Percentiles rank a stretch among this genome's conserved stretches.
Conservation (phyloP, 1,140 invertebrate genomes). For the Steinernema khuongi region DNA sequence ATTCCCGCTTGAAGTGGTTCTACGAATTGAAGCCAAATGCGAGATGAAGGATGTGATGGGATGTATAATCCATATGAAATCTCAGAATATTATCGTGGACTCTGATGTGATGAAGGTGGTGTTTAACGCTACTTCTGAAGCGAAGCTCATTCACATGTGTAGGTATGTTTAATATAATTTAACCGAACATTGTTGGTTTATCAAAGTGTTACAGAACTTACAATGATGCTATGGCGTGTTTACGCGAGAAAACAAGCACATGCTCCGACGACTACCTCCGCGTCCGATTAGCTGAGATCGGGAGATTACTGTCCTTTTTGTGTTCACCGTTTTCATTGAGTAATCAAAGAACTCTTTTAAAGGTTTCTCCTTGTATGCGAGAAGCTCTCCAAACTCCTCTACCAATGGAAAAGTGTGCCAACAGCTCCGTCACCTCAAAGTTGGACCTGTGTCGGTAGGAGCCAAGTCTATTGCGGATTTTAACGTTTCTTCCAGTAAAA, state of each 20-base stretch:
- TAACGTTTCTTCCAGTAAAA: conserved; percentile 14
- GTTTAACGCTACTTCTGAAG: conserved; percentile 21
- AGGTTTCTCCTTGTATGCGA: conserved; percentile 9
- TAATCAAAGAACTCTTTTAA: conserved; percentile 12
- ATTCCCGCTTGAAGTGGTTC: too few relatives aligned
- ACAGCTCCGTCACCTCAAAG: not conserved
- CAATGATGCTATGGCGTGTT: conserved; percentile 19
- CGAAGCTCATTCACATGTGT: conserved; percentile 19
- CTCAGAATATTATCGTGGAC: conserved; percentile 20
- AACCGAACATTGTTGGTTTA: not conserved
- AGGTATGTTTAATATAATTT: conserved; percentile 3
- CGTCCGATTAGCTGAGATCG: not conserved
- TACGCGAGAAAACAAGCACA: not conserved
- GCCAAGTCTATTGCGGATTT: not conserved
- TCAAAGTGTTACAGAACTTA: conserved; percentile 13
- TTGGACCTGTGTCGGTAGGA: conserved; percentile 18
- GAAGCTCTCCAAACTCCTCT: conserved; percentile 13
- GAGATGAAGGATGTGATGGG: conserved; percentile 18
- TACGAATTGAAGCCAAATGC: not conserved
- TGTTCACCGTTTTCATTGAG: conserved; percentile 20
- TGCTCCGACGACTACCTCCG: conserved; percentile 13
- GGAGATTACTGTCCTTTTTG: conserved; percentile 5
- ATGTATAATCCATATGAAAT: conserved; percentile 20
- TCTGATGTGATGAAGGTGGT: conserved; percentile 24
- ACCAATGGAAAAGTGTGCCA: not conserved